Evolutionary conservation across 1,140 invertebrate genomes (phyloP).

Genomic region (Bombus cullumanus): DNA sequence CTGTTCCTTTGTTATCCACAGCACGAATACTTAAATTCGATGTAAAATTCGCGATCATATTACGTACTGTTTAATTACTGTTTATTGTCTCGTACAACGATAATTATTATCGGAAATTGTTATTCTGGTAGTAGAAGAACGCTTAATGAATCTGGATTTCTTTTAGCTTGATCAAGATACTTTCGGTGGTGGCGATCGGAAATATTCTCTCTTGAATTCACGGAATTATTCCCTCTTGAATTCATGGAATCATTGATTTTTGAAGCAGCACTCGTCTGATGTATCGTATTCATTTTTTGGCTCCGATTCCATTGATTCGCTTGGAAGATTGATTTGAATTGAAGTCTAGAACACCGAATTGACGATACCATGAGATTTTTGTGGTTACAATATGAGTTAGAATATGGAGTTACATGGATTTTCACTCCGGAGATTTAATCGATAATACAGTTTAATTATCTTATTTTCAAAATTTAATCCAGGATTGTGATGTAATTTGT

Average conservation of each 20-base stretch:
- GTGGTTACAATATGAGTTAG: background rate
- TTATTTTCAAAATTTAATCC: background rate
- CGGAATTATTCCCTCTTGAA: background rate
- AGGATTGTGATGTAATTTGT: background rate
- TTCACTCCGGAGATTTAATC: background rate
- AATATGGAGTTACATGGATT: background rate
- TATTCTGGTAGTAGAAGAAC: constrained; percentile 28
- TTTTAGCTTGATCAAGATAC: constrained; percentile 11
- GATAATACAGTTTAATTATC: background rate
- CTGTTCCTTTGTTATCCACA: background rate
- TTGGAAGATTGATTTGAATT: background rate
- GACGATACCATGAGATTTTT: background rate
- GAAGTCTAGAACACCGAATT: background rate
- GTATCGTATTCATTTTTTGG: background rate
- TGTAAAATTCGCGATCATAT: too few species aligned
- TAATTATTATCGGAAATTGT: constrained; percentile 12
- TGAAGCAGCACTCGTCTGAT: background rate
- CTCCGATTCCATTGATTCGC: background rate
- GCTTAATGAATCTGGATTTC: constrained; percentile 31
- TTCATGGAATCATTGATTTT: background rate
- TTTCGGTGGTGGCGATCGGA: too few species aligned
- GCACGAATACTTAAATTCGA: too few species aligned
- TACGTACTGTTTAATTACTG: constrained; percentile 33
- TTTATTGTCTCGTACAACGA: background rate
- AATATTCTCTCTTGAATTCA: background rate